Evolutionary conservation across 2,797 vertebrate genomes (phyloP).

Genomic region (Poeciliopsis infans): DNA sequence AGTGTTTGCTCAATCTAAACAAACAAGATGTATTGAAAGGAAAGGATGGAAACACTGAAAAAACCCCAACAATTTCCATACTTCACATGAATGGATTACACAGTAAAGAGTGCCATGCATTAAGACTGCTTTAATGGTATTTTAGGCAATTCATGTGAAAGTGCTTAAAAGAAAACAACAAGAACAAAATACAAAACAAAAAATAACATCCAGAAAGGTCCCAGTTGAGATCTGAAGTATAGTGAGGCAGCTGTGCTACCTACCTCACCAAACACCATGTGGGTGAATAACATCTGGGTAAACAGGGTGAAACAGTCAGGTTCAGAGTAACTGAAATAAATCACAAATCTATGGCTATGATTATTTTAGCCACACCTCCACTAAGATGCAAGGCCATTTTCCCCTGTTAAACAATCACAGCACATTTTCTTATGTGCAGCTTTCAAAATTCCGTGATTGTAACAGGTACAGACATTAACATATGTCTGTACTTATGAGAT

Average conservation of each 20-base stretch:
- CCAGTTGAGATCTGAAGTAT: background rate
- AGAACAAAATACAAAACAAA: no score
- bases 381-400: background rate
- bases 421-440: background rate
- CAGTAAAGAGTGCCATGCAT: constrained; percentile 43
- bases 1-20: constrained; percentile 51
- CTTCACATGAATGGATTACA: constrained; percentile 30
- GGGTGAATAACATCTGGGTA: background rate
- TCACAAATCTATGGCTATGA: background rate
- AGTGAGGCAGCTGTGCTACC: background rate
- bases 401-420: background rate
- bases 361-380: background rate
- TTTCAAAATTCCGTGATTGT: background rate
- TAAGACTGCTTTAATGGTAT: background rate
- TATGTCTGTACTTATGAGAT: no score
- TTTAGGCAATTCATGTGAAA: background rate
- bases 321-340: background rate
- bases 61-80: constrained; percentile 5
- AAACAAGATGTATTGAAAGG: constrained; percentile 41
- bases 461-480: background rate
- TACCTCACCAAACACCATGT: background rate
- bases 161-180: no score
- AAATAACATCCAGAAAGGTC: background rate
- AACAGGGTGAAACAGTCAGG: background rate
- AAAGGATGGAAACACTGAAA: constrained; percentile 33